Base-by-base conservation (phyloP, 2,113 vertebrate species). In the Tympanuchus pallidicinctus region DNA sequence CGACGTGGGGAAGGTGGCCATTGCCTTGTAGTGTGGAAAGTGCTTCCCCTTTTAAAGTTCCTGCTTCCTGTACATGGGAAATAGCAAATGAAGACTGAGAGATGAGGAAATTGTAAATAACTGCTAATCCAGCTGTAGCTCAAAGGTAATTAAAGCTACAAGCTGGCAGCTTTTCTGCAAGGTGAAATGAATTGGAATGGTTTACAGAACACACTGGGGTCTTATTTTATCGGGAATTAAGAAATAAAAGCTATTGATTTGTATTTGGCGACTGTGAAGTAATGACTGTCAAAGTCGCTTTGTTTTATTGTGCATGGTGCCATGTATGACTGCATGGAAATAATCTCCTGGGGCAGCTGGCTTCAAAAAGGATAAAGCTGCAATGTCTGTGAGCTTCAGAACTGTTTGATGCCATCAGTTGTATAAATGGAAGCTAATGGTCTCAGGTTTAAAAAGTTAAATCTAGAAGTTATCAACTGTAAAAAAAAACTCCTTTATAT, bases 171-270 rank as follows among this genome's bases (percentile, higher is more conserved):
- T 94, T 80, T 88, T 42, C 74, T 90, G 79, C 65, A 34, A 28
- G 66, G 69, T 43, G 54, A 72, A 54, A 43, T 27, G 65, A 79
- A 77, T 56, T 32, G 34, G 10, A 75, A 40, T 36, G 75, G 82
- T 64, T 89, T 66, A 30, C n/a, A 52, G 54, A 88, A 54, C 69
- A n/a, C 45, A 72, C 52, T 0, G 0, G 71, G 48, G 43, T 60
- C 38, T 86, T 67, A 47, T 43, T 90, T 83, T 65, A 21, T 36
- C 12, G 42, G 73, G 73, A 93, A 82, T 83, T 86, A 65, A 56
- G 72, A 59, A 74, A 64, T 43, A 88, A 88, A 91, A 32, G 43
- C 79, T 89, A 81, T 86, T 91, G 80, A 88, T 91, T 90, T 94
- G 13, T 57, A 32, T 42, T 94, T 92, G 76, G 87, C 56, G 77